phyloP scores from a whole-genome alignment of 2,888 invertebrate genomes.

The Cinara cedri region DNA sequence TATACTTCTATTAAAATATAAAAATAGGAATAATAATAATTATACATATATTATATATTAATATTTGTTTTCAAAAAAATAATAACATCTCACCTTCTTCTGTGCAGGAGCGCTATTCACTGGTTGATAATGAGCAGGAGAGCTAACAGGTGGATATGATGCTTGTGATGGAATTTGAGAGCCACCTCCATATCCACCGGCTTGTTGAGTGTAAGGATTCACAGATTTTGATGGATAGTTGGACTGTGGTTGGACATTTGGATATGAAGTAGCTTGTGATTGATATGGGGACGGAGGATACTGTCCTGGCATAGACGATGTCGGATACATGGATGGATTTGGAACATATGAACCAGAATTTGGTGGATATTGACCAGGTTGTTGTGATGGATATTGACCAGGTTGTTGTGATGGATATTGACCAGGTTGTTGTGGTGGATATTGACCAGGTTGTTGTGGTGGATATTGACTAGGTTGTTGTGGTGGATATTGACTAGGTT shows the following conservation, averaged over 20 bases:
- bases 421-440: constrained; percentile 59
- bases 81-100: constrained; percentile 48
- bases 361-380: too few species aligned
- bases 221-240: constrained; percentile 57
- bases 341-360: constrained; percentile 53
- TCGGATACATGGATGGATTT: constrained; percentile 52
- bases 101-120: constrained; percentile 44
- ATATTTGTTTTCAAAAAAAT: too few species aligned
- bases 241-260: constrained; percentile 53
- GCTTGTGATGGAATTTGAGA: constrained; percentile 54
- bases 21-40: too few species aligned
- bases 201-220: constrained; percentile 57
- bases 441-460: constrained; percentile 59
- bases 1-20: too few species aligned
- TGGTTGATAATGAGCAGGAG: constrained; percentile 54
- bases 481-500: constrained; percentile 58
- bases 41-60: too few species aligned
- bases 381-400: constrained; percentile 58
- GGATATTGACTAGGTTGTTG: constrained; percentile 58
- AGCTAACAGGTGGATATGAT: constrained; percentile 44
- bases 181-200: constrained; percentile 44
- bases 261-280: constrained; percentile 58
- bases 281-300: constrained; percentile 58
- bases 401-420: constrained; percentile 61
- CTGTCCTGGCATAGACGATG: constrained; percentile 52